Percentiles rank a stretch among this genome's conserved stretches.
Evolutionary conservation across 2,113 vertebrate species (phyloP).

Genomic region (Silurus glanis): DNA sequence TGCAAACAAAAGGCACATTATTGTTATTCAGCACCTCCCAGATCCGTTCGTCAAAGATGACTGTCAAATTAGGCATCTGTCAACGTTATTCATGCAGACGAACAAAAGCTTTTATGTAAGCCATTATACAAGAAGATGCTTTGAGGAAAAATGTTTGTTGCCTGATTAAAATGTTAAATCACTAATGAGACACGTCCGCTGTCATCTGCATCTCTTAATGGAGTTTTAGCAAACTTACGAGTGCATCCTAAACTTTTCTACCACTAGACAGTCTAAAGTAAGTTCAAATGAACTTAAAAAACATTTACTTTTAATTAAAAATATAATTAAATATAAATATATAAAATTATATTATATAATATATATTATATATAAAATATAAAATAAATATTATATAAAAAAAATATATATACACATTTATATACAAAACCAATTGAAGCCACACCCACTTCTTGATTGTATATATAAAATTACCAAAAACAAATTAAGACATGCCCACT

Average conservation of each 20-base stretch:
- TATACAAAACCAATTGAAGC: too few species aligned
- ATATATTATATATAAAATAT: too few species aligned
- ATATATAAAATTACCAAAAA: background rate
- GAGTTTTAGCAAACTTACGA: background rate
- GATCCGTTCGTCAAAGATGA: background rate
- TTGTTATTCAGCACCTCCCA: background rate
- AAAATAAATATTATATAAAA: too few species aligned
- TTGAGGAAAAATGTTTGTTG: slow-evolving; percentile 39
- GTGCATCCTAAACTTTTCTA: background rate
- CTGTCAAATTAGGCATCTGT: slow-evolving; percentile 41
- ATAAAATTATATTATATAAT: too few species aligned
- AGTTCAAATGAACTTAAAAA: background rate
- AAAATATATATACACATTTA: too few species aligned
- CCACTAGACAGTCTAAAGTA: background rate
- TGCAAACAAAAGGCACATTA: background rate
- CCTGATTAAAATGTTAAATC: slow-evolving; percentile 38
- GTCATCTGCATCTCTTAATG: background rate
- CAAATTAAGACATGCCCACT: background rate
- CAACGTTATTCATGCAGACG: slow-evolving; percentile 41
- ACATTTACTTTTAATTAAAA: too few species aligned
- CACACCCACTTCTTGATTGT: background rate
- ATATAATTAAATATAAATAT: too few species aligned
- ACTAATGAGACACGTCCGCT: slow-evolving; percentile 27
- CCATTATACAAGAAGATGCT: slow-evolving; percentile 38
- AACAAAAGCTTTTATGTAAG: slow-evolving; percentile 53